Evolutionary conservation across 2,113 vertebrate genomes (phyloP).

Genomic region (Platycercus adscitus): DNA sequence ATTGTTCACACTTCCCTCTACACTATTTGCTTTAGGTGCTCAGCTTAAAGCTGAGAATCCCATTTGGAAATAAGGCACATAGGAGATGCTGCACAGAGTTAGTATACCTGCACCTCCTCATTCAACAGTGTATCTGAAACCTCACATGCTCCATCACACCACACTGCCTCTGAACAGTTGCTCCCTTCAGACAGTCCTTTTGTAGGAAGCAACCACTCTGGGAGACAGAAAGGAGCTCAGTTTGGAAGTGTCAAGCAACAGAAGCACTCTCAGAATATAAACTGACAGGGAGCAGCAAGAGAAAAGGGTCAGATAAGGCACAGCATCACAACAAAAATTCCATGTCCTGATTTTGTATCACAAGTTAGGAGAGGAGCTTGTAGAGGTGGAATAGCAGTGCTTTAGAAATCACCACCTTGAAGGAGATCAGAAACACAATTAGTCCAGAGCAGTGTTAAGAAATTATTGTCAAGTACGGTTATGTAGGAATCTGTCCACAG

Average conservation of each 20-base stretch:
- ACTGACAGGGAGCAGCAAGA: not conserved
- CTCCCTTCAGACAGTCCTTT: not conserved
- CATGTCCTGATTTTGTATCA: not conserved
- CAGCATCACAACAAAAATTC: not conserved
- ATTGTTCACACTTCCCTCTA: not conserved
- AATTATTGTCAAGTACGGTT: not conserved
- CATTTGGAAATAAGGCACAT: not conserved
- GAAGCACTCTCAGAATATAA: not conserved
- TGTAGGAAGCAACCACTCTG: not conserved
- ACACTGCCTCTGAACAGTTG: not conserved
- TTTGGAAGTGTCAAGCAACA: not conserved
- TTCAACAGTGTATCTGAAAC: not conserved
- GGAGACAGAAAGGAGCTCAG: not conserved
- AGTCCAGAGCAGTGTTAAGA: not conserved
- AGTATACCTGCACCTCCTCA: not conserved
- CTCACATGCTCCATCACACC: rapidly evolving
- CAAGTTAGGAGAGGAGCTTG: not conserved
- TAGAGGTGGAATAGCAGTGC: not conserved
- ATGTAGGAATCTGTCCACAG: not conserved
- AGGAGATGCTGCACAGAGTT: not conserved
- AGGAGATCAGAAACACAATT: not conserved
- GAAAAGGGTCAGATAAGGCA: not conserved
- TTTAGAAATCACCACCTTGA: not conserved
- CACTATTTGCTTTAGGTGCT: not conserved
- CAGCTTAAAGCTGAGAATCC: not conserved